phyloP scores from a whole-genome alignment of 2,113 vertebrate species.

The Sphyrna mokarran region DNA sequence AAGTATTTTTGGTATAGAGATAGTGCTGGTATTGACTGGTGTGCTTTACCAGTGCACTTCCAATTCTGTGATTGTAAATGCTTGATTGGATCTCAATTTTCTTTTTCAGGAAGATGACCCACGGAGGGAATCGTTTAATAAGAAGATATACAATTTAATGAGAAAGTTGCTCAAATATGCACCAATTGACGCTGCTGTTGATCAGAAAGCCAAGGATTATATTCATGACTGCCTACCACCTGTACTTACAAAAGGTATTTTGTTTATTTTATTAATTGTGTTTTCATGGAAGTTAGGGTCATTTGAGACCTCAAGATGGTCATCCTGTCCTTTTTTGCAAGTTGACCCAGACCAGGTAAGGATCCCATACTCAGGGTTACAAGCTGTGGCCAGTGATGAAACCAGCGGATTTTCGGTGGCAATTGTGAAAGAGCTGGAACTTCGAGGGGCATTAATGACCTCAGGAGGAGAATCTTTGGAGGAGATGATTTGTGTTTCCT shows the following conservation, averaged over 20 bases:
- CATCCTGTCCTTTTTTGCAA: not conserved
- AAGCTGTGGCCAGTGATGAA: not conserved
- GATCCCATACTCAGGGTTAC: not conserved
- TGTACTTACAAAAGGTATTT: conserved; percentile 59
- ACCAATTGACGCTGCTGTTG: conserved; percentile 84
- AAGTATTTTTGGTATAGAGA: not conserved
- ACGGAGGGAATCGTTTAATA: conserved; percentile 65
- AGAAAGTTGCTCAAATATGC: conserved; percentile 69
- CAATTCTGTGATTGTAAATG: not conserved
- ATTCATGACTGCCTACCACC: conserved; percentile 90
- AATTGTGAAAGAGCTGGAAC: not conserved
- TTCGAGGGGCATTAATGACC: not conserved
- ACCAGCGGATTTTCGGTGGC: not conserved
- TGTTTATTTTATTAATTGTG: not conserved
- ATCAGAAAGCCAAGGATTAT: conserved; percentile 82
- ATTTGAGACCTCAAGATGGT: not conserved
- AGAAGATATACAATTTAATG: conserved; percentile 65
- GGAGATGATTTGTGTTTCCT: not conserved
- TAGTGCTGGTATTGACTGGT: not conserved
- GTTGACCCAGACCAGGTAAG: not conserved
- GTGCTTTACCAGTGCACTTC: not conserved
- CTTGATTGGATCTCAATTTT: conserved; percentile 2
- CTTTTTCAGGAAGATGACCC: conserved; percentile 51
- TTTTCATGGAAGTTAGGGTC: not conserved
- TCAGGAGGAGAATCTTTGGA: not conserved